Evolutionary conservation across 2,888 invertebrate species (phyloP), one percentile per base, ranked within the genome.

Genomic region (Glaucopsyche alexis): DNA sequence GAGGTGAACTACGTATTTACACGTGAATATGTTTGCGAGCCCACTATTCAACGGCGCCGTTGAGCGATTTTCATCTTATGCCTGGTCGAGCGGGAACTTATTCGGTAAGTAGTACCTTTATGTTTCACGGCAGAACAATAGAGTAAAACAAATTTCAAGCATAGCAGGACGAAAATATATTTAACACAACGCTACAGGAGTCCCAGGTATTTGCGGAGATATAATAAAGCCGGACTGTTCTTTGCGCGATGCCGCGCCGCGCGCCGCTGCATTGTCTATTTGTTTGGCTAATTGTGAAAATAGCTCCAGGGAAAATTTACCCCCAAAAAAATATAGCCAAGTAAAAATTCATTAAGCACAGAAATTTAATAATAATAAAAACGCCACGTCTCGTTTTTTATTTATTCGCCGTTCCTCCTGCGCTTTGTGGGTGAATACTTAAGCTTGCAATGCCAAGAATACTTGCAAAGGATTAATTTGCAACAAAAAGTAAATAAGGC

Each of bases 241-340:
- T 66, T 55, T 40, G 11, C 42, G 55, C 55, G 55, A n/a, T n/a
- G n/a, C n/a, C n/a, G n/a, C n/a, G n/a, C n/a, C n/a, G n/a, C n/a
- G 50, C 71, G 55, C 45, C 19, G 55, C 50, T n/a, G 38, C 55
- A 52, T 52, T 52, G 83, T 83, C 84, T 85, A 86, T 87, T 87
- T 88, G 87, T 86, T 84, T 77, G 81, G 82, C 83, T 89, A 87
- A 90, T 90, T 90, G 87, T 78, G 80, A 80, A 82, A 86, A 87
- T 88, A 87, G 85, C 85, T 81, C 82, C 71, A 74, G 85, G 85
- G 85, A 83, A 83, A 81, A 42, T 45, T 42, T 29, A 0, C 16
- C 38, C 16, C 14, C 47, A 49, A 49, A 69, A 49, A 49, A 69
- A 69, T 47, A 47, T 49, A 47, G 66, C 29, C 6, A 29, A 69